Conservation (phyloP, 2,113 vertebrate species). For the Pleuronectes platessa region DNA sequence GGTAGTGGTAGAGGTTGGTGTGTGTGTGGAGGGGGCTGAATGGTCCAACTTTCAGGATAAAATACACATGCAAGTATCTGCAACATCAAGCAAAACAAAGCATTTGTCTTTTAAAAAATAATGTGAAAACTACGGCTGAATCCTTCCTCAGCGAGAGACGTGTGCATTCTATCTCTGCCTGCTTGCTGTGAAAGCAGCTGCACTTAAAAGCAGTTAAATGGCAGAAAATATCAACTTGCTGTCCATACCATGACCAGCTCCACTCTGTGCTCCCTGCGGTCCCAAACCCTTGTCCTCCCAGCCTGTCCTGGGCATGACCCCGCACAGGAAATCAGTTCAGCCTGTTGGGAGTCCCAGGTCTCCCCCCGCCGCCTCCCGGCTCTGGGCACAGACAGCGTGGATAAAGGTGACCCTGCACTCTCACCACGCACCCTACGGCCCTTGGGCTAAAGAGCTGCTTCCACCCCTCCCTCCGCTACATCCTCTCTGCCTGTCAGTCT, state of each 20-base stretch:
- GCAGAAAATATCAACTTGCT: constrained; percentile 32
- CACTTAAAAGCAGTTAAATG: constrained; percentile 19
- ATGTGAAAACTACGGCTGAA: background rate
- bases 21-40: background rate
- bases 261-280: constrained; percentile 53
- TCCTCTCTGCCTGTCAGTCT: constrained; percentile 59
- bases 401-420: constrained; percentile 87
- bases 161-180: background rate
- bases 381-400: constrained; percentile 85
- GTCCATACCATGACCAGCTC: constrained; percentile 37
- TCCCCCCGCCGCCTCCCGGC: constrained; percentile 49
- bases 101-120: constrained; percentile 6
- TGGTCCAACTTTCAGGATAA: background rate
- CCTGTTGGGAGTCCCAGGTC: constrained; percentile 73
- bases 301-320: constrained; percentile 84
- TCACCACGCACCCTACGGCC: constrained; percentile 49
- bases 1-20: background rate
- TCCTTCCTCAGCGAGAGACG: background rate
- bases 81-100: constrained; percentile 8
- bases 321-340: constrained; percentile 85
- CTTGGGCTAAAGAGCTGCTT: constrained; percentile 53
- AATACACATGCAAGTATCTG: constrained; percentile 1
- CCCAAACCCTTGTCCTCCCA: constrained; percentile 74
- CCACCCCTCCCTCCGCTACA: constrained; percentile 60
- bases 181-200: background rate